Evolutionary conservation across 2,113 vertebrate species (phyloP).

Genomic region (Prochilodus magdalenae): DNA sequence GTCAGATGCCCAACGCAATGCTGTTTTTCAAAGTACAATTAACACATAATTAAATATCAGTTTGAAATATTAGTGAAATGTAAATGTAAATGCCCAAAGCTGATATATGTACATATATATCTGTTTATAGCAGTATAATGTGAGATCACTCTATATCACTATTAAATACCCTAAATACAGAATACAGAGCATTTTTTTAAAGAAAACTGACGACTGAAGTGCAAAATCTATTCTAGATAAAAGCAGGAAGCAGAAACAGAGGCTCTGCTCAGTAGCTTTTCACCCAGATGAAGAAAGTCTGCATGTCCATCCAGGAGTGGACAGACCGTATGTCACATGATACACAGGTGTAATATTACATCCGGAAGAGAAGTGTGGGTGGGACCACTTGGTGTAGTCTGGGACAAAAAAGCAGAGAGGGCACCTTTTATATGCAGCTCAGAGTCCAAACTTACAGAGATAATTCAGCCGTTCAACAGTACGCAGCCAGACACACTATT

Average conservation of each 20-base stretch:
- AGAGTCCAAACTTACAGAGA: constrained; percentile 39
- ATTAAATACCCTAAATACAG: neutral
- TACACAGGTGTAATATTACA: constrained; percentile 81
- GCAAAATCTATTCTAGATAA: neutral
- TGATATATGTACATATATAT: too few relatives aligned
- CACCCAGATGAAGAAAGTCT: constrained; percentile 27
- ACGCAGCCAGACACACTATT: neutral
- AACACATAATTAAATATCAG: too few relatives aligned
- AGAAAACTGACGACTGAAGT: neutral
- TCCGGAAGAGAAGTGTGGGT: constrained; percentile 75
- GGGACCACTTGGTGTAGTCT: constrained; percentile 55
- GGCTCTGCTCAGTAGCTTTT: neutral
- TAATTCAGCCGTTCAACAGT: constrained; percentile 10
- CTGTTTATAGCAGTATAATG: too few relatives aligned
- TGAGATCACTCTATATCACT: too few relatives aligned
- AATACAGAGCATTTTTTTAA: neutral
- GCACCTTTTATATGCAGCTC: constrained; percentile 11
- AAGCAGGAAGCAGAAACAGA: neutral
- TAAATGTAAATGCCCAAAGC: too few relatives aligned
- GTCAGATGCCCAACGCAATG: too few relatives aligned
- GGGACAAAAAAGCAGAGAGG: constrained; percentile 43
- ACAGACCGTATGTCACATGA: constrained; percentile 69
- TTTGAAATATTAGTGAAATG: too few relatives aligned
- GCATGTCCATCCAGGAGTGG: constrained; percentile 32
- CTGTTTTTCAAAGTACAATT: too few relatives aligned